A percentile compares a stretch with the other conserved stretches of the same genome.
Evolutionary conservation across 2,888 invertebrate genomes (phyloP).

Genomic region (Carterocephalus palaemon): DNA sequence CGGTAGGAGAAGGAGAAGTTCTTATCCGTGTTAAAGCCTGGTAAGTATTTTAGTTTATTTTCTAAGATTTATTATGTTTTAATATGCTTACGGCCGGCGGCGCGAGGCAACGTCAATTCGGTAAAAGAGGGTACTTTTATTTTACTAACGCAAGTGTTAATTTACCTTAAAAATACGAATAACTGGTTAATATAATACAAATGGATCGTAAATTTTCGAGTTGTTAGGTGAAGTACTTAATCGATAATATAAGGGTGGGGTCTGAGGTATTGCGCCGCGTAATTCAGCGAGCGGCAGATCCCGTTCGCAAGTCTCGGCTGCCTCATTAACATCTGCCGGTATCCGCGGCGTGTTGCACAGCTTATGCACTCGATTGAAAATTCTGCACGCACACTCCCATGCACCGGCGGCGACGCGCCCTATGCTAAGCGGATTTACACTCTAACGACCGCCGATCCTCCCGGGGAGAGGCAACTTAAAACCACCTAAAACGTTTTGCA

Average conservation of each 20-base stretch:
- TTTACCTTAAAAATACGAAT: too few relatives aligned
- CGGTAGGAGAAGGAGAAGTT: conserved; percentile 85
- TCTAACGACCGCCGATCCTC: conserved; percentile 39
- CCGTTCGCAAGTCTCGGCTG: conserved; percentile 42
- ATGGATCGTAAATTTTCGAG: too few relatives aligned
- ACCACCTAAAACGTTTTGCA: background rate
- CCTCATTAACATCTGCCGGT: conserved; percentile 64
- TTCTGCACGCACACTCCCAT: conserved; percentile 59
- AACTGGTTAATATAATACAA: too few relatives aligned
- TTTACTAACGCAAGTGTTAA: background rate
- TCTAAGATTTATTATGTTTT: background rate
- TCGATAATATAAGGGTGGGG: too few relatives aligned
- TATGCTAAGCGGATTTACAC: conserved; percentile 58
- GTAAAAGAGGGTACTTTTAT: conserved; percentile 22
- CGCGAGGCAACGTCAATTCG: too few relatives aligned
- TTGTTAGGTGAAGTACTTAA: too few relatives aligned
- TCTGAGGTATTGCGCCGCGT: background rate
- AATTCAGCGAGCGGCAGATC: conserved; percentile 31
- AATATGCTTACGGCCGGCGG: background rate
- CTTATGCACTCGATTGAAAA: conserved; percentile 52
- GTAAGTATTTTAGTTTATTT: conserved; percentile 77
- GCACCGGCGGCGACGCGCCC: conserved; percentile 43
- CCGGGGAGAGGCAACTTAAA: background rate
- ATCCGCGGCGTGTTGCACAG: conserved; percentile 46
- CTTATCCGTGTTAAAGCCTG: conserved; percentile 91